Evolutionary conservation across 2,888 invertebrate species (phyloP).

Genomic region (Invenusta paracnida): DNA sequence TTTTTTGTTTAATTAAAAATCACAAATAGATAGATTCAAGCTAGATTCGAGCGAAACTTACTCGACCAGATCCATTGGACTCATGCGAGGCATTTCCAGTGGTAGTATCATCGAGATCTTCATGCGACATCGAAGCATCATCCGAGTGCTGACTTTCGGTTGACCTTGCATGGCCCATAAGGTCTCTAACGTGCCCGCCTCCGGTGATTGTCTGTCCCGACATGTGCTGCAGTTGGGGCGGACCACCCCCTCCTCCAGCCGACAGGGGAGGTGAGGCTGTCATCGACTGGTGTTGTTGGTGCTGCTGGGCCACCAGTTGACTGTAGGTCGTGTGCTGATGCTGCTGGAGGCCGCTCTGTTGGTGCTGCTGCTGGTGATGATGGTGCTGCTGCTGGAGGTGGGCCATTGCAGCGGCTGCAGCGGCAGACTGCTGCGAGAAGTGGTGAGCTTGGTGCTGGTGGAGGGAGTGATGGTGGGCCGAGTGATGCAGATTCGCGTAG

Average conservation of each 20-base stretch:
- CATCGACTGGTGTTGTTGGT: not conserved
- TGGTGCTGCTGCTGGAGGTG: not conserved
- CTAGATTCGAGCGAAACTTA: not conserved
- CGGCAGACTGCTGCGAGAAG: not conserved
- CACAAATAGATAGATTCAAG: not conserved
- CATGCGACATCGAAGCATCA: not conserved
- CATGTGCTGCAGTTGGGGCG: constrained; percentile 7
- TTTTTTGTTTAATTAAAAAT: not conserved
- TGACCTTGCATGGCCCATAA: not conserved
- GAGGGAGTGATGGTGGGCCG: not conserved
- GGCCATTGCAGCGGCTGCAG: not conserved
- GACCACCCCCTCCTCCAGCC: not conserved
- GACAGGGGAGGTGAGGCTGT: not conserved
- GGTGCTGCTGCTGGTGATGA: not conserved
- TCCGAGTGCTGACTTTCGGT: not conserved
- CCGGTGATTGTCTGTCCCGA: not conserved
- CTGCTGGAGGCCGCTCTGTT: too few relatives aligned
- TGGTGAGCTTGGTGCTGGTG: not conserved
- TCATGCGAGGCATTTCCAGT: constrained; percentile 3
- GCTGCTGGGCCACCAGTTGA: not conserved
- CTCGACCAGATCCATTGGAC: constrained; percentile 7
- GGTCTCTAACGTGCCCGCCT: too few relatives aligned
- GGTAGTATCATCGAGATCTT: constrained; percentile 4
- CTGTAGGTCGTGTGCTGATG: not conserved
- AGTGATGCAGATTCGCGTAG: not conserved